Evolutionary conservation across 2,113 vertebrate species (phyloP), one percentile per base, ranked within the genome.

Genomic region (Xenus cinereus): DNA sequence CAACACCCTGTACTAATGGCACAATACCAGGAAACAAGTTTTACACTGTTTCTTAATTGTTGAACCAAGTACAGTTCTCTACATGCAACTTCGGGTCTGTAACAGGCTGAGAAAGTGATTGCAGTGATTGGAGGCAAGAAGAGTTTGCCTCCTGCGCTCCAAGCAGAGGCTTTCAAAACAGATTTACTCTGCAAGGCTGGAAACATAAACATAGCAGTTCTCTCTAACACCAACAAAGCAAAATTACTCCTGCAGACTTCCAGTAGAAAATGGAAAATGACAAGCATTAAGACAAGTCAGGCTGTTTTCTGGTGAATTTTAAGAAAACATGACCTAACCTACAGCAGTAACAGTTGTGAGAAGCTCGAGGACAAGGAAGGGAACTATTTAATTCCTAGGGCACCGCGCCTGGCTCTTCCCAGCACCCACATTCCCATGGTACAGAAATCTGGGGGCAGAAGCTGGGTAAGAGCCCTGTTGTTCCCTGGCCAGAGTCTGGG

Each of bases 71-170:
- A 24, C 6, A 63, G 14, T 16, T 48, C 39, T 45, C 51, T 56
- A 7, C 8, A 1, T 22, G 33, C 12, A 30, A 16, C 27, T 53
- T 21, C 53, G 67, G 39, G 35, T 68, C 37, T 66, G 33, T 4
- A 80, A 11, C 45, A 89, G 77, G 45, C 68, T 0, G 4, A 66
- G 63, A 41, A 76, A 7, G 41, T 0, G 0, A 4, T 6, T 37
- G 62, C 41, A 45, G 11, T 12, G 81, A 21, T 21, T 37, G 39
- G 24, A 13, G 3, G 11, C 20, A 16, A 9, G 43, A 33, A 32
- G 2, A 3, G 24, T 7, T 76, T 4, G 3, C n/a, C 28, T 67
- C 24, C 68, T 4, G 7, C 0, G 0, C 73, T 59, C 73, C 0
- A 1, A 67, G 57, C 62, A 22, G 51, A 6, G 41, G 21, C 57